Evolutionary conservation across 2,113 vertebrate genomes (phyloP).

Genomic region (Grammomys surdaster): DNA sequence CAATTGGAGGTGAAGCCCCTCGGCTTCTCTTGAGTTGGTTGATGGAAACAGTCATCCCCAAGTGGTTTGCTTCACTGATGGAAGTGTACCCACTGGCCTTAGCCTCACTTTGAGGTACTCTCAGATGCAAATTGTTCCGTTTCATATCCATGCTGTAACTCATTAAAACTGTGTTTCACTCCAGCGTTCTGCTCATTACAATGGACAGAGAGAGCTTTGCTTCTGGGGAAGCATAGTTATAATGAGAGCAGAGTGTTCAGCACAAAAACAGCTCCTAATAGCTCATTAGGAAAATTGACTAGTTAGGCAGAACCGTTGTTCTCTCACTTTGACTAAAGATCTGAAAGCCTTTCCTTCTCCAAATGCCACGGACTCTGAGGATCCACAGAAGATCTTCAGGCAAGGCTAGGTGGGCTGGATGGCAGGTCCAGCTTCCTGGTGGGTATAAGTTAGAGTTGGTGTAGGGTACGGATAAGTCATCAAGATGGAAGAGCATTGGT

Average conservation of each 20-base stretch:
- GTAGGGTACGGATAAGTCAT: not conserved
- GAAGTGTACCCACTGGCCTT: not conserved
- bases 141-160: constrained; percentile 79
- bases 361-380: constrained; percentile 1
- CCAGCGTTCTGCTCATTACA: constrained; percentile 83
- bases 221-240: constrained; percentile 81
- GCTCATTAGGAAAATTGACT: constrained; percentile 86
- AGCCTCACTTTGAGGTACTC: constrained; percentile 77
- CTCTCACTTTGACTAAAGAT: constrained; percentile 80
- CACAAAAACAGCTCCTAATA: constrained; percentile 85
- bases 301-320: constrained; percentile 77
- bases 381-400: not conserved
- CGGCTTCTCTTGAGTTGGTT: not conserved
- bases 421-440: not conserved
- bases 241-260: constrained; percentile 86
- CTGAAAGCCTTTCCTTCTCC: constrained; percentile 73
- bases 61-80: not conserved
- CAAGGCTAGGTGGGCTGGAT: not conserved
- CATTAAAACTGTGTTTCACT: constrained; percentile 82
- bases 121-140: constrained; percentile 75
- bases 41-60: not conserved
- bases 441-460: not conserved
- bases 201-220: constrained; percentile 75
- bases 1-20: not conserved
- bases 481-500: not conserved